Evolutionary conservation across 2,888 invertebrate genomes (phyloP).

Genomic region (Volucella bombylans): DNA sequence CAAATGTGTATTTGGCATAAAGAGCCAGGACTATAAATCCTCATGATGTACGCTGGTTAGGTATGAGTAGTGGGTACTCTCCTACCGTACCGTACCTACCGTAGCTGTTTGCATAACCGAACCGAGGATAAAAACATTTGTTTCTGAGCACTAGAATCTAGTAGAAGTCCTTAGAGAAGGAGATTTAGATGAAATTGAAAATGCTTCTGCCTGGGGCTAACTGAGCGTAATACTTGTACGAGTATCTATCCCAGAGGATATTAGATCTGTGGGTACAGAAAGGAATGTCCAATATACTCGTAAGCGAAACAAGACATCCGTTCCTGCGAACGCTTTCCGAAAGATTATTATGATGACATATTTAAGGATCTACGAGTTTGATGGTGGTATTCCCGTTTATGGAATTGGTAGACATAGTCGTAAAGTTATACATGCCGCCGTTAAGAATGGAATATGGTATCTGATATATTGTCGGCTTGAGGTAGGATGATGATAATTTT

Average conservation of each 20-base stretch:
- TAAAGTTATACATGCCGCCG: neutral
- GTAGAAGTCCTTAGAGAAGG: constrained; percentile 3
- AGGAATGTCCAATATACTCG: constrained; percentile 36
- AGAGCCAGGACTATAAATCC: constrained; percentile 68
- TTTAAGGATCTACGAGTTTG: constrained; percentile 1
- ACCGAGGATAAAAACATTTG: constrained; percentile 23
- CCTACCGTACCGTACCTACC: neutral
- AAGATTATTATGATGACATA: constrained; percentile 17
- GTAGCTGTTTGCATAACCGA: constrained; percentile 46
- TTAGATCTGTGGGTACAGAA: neutral
- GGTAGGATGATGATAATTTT: constrained; percentile 15
- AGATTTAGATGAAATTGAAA: constrained; percentile 62
- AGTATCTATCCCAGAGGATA: constrained; percentile 35
- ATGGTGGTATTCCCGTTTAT: neutral
- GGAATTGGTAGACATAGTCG: neutral
- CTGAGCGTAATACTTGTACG: constrained; percentile 28
- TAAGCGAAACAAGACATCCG: constrained; percentile 20
- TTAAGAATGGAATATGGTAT: constrained; percentile 38
- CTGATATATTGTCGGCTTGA: constrained; percentile 27
- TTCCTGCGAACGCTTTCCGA: constrained; percentile 3
- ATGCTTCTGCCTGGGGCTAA: constrained; percentile 24
- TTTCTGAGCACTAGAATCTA: constrained; percentile 23
- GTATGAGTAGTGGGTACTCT: constrained; percentile 6
- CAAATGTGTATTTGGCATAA: constrained; percentile 65
- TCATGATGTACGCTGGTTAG: constrained; percentile 45